Base-by-base conservation (phyloP, 30 jellyfish, hydroid and myxozoan species). In the Turritopsis rubra region DNA sequence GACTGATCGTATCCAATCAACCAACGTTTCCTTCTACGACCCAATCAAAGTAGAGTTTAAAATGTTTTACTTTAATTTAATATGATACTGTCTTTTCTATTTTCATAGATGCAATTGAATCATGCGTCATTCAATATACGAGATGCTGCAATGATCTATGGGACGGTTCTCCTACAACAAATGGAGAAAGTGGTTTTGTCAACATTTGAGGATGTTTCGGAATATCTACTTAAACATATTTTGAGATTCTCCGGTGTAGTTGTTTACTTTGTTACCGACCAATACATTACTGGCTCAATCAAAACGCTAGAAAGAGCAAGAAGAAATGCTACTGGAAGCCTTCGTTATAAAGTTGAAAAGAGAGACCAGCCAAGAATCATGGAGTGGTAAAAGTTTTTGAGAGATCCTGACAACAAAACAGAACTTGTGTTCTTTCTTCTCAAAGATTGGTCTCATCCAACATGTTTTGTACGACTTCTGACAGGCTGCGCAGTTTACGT, bases 191-290 rank as follows among this genome's bases (percentile, higher is more conserved):
- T 72, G 8, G 29, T 8, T 16, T 28, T 65, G 52, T 66, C 53
- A 16, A 84, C 81, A 21, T 84, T 85, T 76, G 88, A 88, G 23
- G 93, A 85, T 28, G 71, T 85, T 29, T 84, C 91, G 13, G 91
- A 84, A 1, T 75, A 74, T 21, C 52, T 84, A 8, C 80, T 84
- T 18, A 26, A 28, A 18, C 52, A 72, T 21, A 29, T 85, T 25
- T 25, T 72, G 27, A 76, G 72, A 71, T 75, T 79, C 65, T n/a
- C 60, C 22, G 76, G 29, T 21, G 18, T n/a, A 18, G 76, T 77
- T 7, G 81, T 78, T 29, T 85, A 85, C 84, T 30, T 85, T 29
- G 84, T 77, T 17, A 77, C 93, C 0, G 93, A n/a, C 53, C 84
- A 52, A 79, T 83, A 52, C 24, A 73, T 18, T 31, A 79, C 54